phyloP scores from a whole-genome alignment of 2,113 vertebrate species.

The Myrmecophaga tridactyla region DNA sequence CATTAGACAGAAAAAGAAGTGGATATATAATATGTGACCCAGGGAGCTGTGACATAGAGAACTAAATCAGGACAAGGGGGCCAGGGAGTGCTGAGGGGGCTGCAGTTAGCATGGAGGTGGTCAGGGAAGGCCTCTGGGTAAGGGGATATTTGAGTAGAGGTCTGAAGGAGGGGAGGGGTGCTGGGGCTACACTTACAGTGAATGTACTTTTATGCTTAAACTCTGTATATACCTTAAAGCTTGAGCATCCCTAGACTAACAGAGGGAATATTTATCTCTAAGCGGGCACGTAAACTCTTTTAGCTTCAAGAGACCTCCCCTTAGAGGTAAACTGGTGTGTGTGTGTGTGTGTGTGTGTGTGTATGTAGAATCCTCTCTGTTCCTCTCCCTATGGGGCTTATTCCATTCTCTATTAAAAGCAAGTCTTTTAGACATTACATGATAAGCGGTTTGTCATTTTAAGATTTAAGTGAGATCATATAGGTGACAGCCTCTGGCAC shows the following conservation, averaged over 20 bases:
- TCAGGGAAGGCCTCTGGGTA: not conserved
- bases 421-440: not conserved
- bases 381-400: not conserved
- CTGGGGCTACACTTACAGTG: not conserved
- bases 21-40: not conserved
- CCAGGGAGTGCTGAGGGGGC: not conserved
- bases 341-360: too few relatives aligned
- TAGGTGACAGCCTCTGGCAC: not conserved
- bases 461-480: not conserved
- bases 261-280: not conserved
- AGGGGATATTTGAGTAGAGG: not conserved
- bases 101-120: rapidly evolving
- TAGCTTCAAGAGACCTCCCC: not conserved
- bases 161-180: not conserved
- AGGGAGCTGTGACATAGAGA: too few relatives aligned
- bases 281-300: not conserved
- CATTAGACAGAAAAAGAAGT: not conserved
- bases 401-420: not conserved
- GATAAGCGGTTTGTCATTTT: not conserved
- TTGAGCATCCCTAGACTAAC: not conserved
- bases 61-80: rapidly evolving
- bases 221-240: not conserved
- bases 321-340: not conserved
- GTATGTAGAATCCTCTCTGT: not conserved
- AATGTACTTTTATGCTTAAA: not conserved